phyloP scores from a whole-genome alignment of 2,113 vertebrate genomes.

The Procavia capensis region DNA sequence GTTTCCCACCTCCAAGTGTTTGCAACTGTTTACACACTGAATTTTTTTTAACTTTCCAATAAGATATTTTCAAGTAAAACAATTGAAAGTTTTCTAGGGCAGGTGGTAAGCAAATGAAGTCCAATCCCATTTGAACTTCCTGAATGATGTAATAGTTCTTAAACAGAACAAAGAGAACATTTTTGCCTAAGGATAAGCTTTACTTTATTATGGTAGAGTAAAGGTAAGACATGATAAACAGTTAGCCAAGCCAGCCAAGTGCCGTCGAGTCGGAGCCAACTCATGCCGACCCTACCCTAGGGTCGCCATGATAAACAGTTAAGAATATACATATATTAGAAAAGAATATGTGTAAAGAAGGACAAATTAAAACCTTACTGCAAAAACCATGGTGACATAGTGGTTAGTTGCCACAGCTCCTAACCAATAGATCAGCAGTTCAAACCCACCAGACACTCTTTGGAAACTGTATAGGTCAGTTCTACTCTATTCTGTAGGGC shows the following conservation, averaged over 20 bases:
- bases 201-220: not conserved
- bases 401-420: too few species aligned
- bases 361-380: not conserved
- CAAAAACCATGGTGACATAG: too few species aligned
- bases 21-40: not conserved
- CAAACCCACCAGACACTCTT: too few species aligned
- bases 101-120: not conserved
- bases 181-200: not conserved
- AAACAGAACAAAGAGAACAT: not conserved
- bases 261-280: too few species aligned
- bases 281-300: too few species aligned
- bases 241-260: too few species aligned
- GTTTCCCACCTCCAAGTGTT: not conserved
- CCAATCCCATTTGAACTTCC: not conserved
- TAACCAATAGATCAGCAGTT: too few species aligned
- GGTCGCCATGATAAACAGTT: too few species aligned
- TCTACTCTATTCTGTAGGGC: too few species aligned
- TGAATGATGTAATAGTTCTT: not conserved
- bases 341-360: not conserved
- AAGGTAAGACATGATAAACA: not conserved
- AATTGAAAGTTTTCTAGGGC: not conserved
- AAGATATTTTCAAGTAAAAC: not conserved
- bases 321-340: not conserved
- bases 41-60: not conserved
- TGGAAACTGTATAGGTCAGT: too few species aligned